These are phyloP conservation scores for Isotomurus palustris DNA, from an alignment of 2,888 invertebrate genomes.

Conservation along the genomic window DNA sequence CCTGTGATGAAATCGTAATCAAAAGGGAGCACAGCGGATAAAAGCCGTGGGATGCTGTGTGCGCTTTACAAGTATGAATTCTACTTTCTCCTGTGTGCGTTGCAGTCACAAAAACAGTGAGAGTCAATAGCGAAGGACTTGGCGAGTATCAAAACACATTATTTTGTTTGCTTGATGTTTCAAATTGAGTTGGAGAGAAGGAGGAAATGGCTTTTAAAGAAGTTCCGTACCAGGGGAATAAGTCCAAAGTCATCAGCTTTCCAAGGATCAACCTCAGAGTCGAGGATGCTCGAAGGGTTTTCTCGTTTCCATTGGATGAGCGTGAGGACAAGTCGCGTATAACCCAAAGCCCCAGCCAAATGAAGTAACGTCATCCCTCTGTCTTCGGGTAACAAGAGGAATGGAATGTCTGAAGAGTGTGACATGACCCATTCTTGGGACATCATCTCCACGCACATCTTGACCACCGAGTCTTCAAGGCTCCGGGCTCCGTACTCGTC, in stretches of 20 bases:
- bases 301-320: conserved; percentile 83
- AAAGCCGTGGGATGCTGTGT: too few relatives aligned
- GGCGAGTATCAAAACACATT: too few relatives aligned
- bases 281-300: conserved; percentile 77
- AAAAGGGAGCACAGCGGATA: too few relatives aligned
- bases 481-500: conserved; percentile 56
- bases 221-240: conserved; percentile 88
- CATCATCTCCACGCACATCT: conserved; percentile 74
- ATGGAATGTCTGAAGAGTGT: conserved; percentile 26
- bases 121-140: too few relatives aligned
- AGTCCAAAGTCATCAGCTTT: conserved; percentile 83
- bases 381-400: conserved; percentile 54
- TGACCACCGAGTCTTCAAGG: conserved; percentile 75
- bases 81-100: too few relatives aligned
- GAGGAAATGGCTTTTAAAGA: too few relatives aligned
- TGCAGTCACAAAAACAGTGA: too few relatives aligned
- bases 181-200: too few relatives aligned
- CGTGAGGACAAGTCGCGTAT: conserved; percentile 73
- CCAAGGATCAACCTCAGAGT: conserved; percentile 87
- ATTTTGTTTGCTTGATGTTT: too few relatives aligned
- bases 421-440: conserved; percentile 57
- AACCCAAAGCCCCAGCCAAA: conserved; percentile 84
- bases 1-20: too few relatives aligned
- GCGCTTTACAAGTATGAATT: too few relatives aligned
- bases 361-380: conserved; percentile 76